A percentile compares a stretch with the other conserved stretches of the same genome.
Conservation (phyloP, 2,113 vertebrate genomes). For the Odontesthes bonariensis region DNA sequence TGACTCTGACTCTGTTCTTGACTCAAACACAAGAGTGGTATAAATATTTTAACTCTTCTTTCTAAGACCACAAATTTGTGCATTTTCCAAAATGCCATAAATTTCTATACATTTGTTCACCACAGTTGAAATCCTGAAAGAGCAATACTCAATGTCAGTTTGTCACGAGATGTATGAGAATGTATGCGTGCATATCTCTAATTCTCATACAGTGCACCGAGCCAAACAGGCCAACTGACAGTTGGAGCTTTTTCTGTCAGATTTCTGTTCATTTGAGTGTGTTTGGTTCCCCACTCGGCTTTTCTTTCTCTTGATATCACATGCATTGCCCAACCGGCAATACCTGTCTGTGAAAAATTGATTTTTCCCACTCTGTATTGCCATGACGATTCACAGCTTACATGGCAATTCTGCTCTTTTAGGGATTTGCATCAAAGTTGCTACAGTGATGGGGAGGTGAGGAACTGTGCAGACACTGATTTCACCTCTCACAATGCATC, state of each 20-base stretch:
- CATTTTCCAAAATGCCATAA: too few species aligned
- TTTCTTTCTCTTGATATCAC: slow-evolving; percentile 71
- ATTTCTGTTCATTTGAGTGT: slow-evolving; percentile 50
- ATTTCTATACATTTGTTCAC: neutral
- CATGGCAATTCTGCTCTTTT: slow-evolving; percentile 66
- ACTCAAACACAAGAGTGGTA: too few species aligned
- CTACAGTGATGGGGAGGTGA: slow-evolving; percentile 47
- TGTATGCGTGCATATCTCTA: neutral
- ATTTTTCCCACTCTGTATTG: slow-evolving; percentile 70
- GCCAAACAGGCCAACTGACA: slow-evolving; percentile 34
- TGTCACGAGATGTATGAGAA: neutral
- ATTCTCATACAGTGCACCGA: slow-evolving; percentile 26
- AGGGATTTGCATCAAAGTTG: slow-evolving; percentile 75
- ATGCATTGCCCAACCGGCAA: slow-evolving; percentile 59
- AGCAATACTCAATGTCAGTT: neutral
- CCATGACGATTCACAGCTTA: slow-evolving; percentile 70
- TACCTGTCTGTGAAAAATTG: slow-evolving; percentile 79
- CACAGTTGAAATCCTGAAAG: neutral
- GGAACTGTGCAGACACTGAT: slow-evolving; percentile 28
- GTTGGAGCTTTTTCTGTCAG: slow-evolving; percentile 49
- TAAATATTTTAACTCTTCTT: too few species aligned
- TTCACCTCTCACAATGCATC: slow-evolving; percentile 26
- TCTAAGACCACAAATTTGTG: too few species aligned
- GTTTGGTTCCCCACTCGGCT: slow-evolving; percentile 58
- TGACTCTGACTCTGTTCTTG: too few species aligned